Percentiles rank a stretch among this genome's conserved stretches.
phyloP scores from a whole-genome alignment of 2,797 vertebrate species.

The Cuniculus paca region DNA sequence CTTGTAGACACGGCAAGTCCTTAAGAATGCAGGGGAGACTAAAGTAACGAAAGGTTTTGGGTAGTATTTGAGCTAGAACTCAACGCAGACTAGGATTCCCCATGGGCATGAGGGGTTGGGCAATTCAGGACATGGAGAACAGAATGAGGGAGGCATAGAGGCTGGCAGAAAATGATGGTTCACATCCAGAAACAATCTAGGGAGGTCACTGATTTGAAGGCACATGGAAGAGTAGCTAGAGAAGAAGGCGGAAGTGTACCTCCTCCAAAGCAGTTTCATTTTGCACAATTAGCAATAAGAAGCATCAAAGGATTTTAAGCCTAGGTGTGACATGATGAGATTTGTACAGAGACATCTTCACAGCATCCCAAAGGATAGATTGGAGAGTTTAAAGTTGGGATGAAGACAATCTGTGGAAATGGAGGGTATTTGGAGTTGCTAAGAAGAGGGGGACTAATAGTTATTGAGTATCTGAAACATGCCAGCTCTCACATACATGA shows the following conservation, averaged over 20 bases:
- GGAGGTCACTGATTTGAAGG: background rate
- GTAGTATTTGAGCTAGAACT: background rate
- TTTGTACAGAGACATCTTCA: background rate
- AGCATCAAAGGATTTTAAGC: conserved; percentile 17
- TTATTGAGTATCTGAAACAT: background rate
- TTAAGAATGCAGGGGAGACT: background rate
- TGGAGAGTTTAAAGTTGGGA: background rate
- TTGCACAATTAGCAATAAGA: background rate
- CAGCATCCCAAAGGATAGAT: background rate
- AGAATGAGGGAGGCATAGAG: background rate
- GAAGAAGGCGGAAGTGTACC: background rate
- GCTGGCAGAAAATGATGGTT: background rate
- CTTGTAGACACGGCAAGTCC: background rate
- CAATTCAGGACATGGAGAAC: background rate
- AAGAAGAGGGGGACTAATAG: background rate
- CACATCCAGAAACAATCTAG: background rate
- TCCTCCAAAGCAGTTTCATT: background rate
- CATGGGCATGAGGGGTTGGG: background rate
- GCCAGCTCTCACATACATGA: background rate
- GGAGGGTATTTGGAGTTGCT: background rate
- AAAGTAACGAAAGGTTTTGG: background rate
- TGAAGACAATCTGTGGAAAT: background rate
- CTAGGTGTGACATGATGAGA: background rate
- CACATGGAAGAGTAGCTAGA: background rate
- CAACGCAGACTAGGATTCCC: background rate